Percentiles rank a stretch among this genome's conserved stretches.
These are phyloP conservation scores for Tenthredo livida DNA, from an alignment of 2,888 invertebrate species.

Conservation along the genomic window DNA sequence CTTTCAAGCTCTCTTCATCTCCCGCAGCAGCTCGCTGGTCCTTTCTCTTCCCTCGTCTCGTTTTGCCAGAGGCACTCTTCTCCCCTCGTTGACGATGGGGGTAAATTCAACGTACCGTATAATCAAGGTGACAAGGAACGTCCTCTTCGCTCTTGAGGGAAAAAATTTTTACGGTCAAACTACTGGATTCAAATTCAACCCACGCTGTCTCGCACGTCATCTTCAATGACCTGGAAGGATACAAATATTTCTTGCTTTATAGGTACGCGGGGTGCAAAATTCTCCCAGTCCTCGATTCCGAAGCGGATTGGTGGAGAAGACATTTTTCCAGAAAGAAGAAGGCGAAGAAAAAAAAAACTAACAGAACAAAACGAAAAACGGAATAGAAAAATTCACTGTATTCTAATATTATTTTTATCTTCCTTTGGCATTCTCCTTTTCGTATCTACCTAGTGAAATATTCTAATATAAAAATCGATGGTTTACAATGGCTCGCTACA, in stretches of 20 bases:
- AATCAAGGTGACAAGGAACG: constrained; percentile 36
- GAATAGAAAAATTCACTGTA: background rate
- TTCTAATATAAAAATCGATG: background rate
- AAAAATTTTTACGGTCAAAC: constrained; percentile 11
- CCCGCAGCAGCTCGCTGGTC: background rate
- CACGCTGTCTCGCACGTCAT: background rate
- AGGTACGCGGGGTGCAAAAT: background rate
- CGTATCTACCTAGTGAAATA: background rate
- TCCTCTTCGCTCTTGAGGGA: background rate
- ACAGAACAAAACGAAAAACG: background rate
- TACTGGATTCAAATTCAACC: constrained; percentile 19
- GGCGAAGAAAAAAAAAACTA: background rate
- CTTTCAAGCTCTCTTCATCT: background rate
- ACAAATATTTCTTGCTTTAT: background rate
- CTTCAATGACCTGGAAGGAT: constrained; percentile 37
- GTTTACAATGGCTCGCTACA: constrained; percentile 5
- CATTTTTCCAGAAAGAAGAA: background rate
- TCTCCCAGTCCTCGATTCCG: background rate
- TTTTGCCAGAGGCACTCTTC: background rate
- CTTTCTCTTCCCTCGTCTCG: background rate
- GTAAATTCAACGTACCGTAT: constrained; percentile 30
- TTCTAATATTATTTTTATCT: background rate
- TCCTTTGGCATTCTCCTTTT: too few relatives aligned
- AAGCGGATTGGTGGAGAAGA: background rate
- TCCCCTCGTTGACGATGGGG: background rate